Evolutionary conservation across 2,797 vertebrate species (phyloP), one percentile per base, ranked within the genome.

Genomic region (Chrosomus eos): DNA sequence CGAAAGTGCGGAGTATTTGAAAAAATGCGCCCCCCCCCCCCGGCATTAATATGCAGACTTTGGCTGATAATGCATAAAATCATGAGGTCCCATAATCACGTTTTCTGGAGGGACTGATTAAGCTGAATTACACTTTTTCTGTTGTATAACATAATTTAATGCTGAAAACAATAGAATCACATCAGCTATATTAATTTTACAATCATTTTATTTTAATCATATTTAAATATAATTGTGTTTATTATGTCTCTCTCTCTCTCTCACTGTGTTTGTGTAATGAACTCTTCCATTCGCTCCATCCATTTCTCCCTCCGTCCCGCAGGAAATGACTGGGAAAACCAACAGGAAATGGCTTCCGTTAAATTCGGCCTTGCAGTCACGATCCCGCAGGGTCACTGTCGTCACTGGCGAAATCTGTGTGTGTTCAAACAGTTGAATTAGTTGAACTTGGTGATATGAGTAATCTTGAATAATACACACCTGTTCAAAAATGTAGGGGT

Each of bases 281-380:
- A 94, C 90, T 60, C 90, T 88, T 92, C 84, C 77, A 66, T 93
- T 90, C 28, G 85, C 82, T 77, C 40, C 83, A 88, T 92, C 85
- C 45, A 95, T 80, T 82, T 91, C 45, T 5, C 82, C 92, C 70
- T 94, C 92, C 0, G 95, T 95, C 77, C 94, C 93, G 85, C 95
- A 96, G 94, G 91, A 94, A 92, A 94, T 92, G 82, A 95, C 91
- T 1, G 95, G 94, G 78, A 94, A 94, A 81, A 89, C 92, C 89
- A 96, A 90, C 87, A 95, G 93, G 93, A 95, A 96, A 88, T 96
- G 94, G 86, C 91, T 95, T 85, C 91, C 91, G 10, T 95, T 96
- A 66, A 90, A 92, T 85, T 89, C 79, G 66, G 94, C 94, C 87
- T 89, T 90, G 91, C 95, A 96, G 3, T 85, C 78, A 7, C 84